These are phyloP conservation scores for Ranitomeya variabilis DNA, from an alignment of 2,113 vertebrate species.

Conservation along the genomic window DNA sequence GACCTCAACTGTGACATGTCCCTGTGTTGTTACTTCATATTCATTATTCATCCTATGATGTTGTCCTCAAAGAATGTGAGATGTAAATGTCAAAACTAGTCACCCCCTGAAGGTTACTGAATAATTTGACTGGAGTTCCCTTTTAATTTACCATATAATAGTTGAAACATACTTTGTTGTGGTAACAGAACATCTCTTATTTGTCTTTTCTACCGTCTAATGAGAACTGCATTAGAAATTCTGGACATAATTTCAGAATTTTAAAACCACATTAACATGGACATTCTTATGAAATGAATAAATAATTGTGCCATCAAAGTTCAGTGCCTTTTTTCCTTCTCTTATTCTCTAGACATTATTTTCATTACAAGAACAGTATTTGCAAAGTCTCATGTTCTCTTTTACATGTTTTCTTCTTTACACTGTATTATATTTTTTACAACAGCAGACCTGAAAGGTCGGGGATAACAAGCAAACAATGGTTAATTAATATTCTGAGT, in stretches of 20 bases:
- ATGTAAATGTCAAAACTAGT: neutral
- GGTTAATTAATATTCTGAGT: conserved; percentile 37
- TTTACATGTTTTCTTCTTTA: conserved; percentile 25
- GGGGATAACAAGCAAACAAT: conserved; percentile 25
- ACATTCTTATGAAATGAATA: neutral
- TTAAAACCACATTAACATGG: neutral
- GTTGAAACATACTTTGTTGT: neutral
- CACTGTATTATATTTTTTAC: conserved; percentile 28
- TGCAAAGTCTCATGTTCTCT: neutral
- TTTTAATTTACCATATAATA: neutral
- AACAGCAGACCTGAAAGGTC: conserved; percentile 37
- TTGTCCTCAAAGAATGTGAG: too few relatives aligned
- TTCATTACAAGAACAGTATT: conserved; percentile 6
- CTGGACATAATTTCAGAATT: neutral
- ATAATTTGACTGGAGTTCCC: neutral
- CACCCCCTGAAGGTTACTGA: neutral
- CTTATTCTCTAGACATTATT: neutral
- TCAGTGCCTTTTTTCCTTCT: neutral
- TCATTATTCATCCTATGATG: too few relatives aligned
- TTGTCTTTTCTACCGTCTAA: neutral
- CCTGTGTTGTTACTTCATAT: too few relatives aligned
- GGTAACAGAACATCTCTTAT: neutral
- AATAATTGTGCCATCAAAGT: neutral
- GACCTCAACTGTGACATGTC: too few relatives aligned
- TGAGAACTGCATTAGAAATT: neutral